Percentiles rank a stretch among this genome's conserved stretches.
These are phyloP conservation scores for Coccyzus lansbergi DNA, from an alignment of 2,797 vertebrate species.

Conservation along the genomic window DNA sequence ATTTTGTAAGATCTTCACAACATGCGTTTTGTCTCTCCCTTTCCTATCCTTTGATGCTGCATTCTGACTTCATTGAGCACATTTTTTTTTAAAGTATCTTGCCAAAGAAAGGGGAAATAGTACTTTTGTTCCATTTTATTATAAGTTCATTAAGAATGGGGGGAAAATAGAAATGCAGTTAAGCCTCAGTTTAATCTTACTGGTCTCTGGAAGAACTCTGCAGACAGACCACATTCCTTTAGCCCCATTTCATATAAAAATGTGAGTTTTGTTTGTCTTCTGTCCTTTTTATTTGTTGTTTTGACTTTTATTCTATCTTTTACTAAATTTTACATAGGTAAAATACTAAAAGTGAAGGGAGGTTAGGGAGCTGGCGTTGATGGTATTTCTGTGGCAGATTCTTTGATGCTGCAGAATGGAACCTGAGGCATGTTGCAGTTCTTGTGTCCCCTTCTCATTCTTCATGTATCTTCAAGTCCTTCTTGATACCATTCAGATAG, in stretches of 20 bases:
- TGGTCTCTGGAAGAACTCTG: not conserved
- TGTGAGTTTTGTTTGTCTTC: not conserved
- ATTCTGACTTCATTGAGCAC: not conserved
- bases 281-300: not conserved
- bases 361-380: not conserved
- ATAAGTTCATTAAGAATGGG: rapidly evolving
- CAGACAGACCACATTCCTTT: not conserved
- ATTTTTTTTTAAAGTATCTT: not conserved
- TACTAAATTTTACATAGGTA: too few species aligned
- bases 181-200: not conserved
- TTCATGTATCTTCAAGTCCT: not conserved
- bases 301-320: too few species aligned
- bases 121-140: not conserved
- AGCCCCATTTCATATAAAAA: not conserved
- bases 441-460: not conserved
- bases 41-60: not conserved
- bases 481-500: not conserved
- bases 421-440: not conserved
- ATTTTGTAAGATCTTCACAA: not conserved
- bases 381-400: not conserved
- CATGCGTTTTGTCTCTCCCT: not conserved
- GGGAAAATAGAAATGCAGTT: not conserved
- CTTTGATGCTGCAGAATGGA: not conserved
- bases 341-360: not conserved
- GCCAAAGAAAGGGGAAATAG: rapidly evolving